phyloP scores from a whole-genome alignment of 2,797 vertebrate genomes.

The Botia almorhae region DNA sequence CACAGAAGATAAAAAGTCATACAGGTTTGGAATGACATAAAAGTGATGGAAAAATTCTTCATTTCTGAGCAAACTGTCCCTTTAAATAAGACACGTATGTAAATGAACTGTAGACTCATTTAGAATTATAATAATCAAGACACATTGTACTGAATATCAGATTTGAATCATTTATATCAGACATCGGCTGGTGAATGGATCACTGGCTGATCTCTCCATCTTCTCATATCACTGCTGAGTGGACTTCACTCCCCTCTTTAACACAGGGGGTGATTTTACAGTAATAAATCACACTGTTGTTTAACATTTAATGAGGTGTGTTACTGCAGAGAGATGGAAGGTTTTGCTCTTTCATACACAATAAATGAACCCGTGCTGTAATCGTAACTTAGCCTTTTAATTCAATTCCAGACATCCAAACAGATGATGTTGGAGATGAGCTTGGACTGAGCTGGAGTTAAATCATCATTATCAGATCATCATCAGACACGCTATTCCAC shows the following conservation, averaged over 20 bases:
- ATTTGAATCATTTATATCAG: neutral
- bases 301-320: slow-evolving; percentile 38
- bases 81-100: neutral
- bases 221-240: neutral
- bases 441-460: slow-evolving; percentile 1
- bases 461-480: slow-evolving; percentile 22
- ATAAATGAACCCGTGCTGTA: slow-evolving; percentile 24
- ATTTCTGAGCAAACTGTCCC: too few relatives aligned
- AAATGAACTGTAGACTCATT: neutral
- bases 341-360: slow-evolving; percentile 1
- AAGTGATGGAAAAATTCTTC: too few relatives aligned
- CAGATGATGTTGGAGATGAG: slow-evolving; percentile 20
- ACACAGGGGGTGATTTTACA: neutral
- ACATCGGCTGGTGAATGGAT: neutral
- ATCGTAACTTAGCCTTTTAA: slow-evolving; percentile 2
- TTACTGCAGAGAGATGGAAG: slow-evolving; percentile 38
- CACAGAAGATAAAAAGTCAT: too few relatives aligned
- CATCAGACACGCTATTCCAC: slow-evolving; percentile 2
- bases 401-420: slow-evolving; percentile 24
- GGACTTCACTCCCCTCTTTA: neutral
- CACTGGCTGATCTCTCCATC: neutral
- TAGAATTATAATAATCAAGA: neutral
- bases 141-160: neutral
- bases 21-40: too few relatives aligned
- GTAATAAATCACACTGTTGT: slow-evolving; percentile 26